These are phyloP conservation scores for Pygocentrus nattereri DNA, from an alignment of 2,797 vertebrate species.

Conservation along the genomic window DNA sequence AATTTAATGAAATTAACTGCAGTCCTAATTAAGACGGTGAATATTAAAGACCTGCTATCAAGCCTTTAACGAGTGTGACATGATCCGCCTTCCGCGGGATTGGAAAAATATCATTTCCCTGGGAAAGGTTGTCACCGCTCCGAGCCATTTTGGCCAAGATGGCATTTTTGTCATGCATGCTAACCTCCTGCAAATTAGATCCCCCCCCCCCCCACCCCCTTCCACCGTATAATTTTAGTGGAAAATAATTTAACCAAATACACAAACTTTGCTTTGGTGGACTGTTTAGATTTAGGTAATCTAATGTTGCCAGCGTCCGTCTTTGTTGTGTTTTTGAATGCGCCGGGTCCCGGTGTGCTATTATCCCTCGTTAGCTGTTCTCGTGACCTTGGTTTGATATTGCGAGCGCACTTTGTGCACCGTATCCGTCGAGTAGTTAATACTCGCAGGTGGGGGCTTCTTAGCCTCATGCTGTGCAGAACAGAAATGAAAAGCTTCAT, in stretches of 20 bases:
- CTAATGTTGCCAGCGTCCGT: conserved; percentile 36
- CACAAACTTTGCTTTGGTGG: conserved; percentile 67
- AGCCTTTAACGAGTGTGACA: conserved; percentile 90
- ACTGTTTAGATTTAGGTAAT: conserved; percentile 61
- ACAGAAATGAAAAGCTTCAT: conserved; percentile 12
- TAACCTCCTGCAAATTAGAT: conserved; percentile 77
- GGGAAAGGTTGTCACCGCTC: conserved; percentile 84
- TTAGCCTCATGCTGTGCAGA: background rate
- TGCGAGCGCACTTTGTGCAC: conserved; percentile 15
- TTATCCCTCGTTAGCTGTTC: conserved; percentile 33
- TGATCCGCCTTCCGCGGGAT: conserved; percentile 85
- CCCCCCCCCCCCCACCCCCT: conserved; percentile 22
- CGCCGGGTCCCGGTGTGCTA: conserved; percentile 9
- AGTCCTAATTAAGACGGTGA: conserved; percentile 98
- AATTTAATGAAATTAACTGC: conserved; percentile 99
- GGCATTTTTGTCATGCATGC: conserved; percentile 80
- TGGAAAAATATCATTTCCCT: conserved; percentile 84
- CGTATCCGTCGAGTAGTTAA: background rate
- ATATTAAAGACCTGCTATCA: conserved; percentile 97
- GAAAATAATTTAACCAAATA: conserved; percentile 74
- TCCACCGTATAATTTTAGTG: conserved; percentile 58
- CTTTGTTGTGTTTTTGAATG: conserved; percentile 34
- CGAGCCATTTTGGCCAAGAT: conserved; percentile 78
- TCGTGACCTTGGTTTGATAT: conserved; percentile 61
- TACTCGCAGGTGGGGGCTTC: background rate